A percentile compares a stretch with the other conserved stretches of the same genome.
These are phyloP conservation scores for Parotocinclus haroldoi DNA, from an alignment of 2,797 vertebrate species.

Conservation along the genomic window DNA sequence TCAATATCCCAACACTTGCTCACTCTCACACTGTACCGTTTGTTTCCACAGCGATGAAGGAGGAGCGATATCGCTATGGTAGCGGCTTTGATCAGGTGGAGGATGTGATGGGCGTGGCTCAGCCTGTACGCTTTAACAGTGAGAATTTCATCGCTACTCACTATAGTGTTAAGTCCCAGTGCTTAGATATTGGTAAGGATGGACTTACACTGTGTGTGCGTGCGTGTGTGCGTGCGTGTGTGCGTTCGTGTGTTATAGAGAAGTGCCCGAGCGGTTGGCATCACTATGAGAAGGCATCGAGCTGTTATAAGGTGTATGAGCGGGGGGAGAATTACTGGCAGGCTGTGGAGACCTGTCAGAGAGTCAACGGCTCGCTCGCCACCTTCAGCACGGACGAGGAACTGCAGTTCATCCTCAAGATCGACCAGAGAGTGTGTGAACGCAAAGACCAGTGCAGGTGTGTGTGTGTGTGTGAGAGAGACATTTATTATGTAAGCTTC, in stretches of 20 bases:
- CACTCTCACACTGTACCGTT: not conserved
- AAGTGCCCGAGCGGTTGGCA: slow-evolving; percentile 98
- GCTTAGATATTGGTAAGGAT: no score
- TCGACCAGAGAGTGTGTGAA: slow-evolving; percentile 85
- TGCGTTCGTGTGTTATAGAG: slow-evolving; percentile 69
- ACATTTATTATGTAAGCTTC: no score
- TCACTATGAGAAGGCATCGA: slow-evolving; percentile 95
- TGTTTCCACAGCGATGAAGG: slow-evolving; percentile 63
- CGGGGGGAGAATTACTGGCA: slow-evolving; percentile 97
- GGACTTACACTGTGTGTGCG: not conserved
- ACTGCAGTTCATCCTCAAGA: slow-evolving; percentile 91
- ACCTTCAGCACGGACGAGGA: slow-evolving; percentile 95
- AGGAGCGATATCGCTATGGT: slow-evolving; percentile 70
- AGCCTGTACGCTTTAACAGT: slow-evolving; percentile 95
- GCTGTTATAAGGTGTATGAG: slow-evolving; percentile 93
- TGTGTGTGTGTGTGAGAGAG: slow-evolving; percentile 67
- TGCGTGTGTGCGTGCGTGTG: not conserved
- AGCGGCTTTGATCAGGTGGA: slow-evolving; percentile 72
- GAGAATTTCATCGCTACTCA: slow-evolving; percentile 57
- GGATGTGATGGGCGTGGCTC: slow-evolving; percentile 84
- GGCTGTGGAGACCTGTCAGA: slow-evolving; percentile 92
- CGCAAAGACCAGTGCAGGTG: slow-evolving; percentile 89
- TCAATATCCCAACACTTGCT: no score
- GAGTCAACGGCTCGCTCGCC: slow-evolving; percentile 89
- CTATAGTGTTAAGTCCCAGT: no score